These are phyloP conservation scores for Drosophila obscura DNA, from an alignment of 1,140 invertebrate species.

Conservation along the genomic window DNA sequence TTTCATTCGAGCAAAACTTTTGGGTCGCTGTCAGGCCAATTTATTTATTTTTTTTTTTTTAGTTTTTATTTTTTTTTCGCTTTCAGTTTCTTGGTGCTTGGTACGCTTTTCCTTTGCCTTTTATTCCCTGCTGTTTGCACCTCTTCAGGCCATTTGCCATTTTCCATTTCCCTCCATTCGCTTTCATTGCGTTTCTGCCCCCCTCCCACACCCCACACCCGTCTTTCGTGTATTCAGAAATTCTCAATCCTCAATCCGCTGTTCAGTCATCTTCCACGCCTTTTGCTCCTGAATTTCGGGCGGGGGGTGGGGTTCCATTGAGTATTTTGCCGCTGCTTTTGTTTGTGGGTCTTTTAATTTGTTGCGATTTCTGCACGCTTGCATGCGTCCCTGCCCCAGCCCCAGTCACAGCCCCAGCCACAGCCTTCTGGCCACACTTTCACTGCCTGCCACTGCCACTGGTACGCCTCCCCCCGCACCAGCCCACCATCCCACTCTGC, in stretches of 20 bases:
- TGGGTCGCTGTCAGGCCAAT: constrained; percentile 20
- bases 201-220: too few species aligned
- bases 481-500: constrained; percentile 17
- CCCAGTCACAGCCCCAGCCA: background rate
- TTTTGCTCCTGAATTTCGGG: constrained; percentile 22
- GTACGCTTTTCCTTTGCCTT: constrained; percentile 6
- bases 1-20: constrained; percentile 7
- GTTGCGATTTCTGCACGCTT: constrained; percentile 76
- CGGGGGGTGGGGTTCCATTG: too few species aligned
- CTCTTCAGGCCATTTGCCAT: constrained; percentile 22
- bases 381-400: constrained; percentile 31
- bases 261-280: constrained; percentile 50
- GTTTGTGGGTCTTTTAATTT: constrained; percentile 72
- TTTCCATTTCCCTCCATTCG: constrained; percentile 6
- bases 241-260: constrained; percentile 7
- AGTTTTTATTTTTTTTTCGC: background rate
- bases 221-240: background rate
- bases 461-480: too few species aligned
- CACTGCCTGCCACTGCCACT: background rate
- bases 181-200: too few species aligned
- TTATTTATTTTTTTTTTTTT: constrained; percentile 10
- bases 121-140: background rate
- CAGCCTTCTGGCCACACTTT: background rate
- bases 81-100: constrained; percentile 5
- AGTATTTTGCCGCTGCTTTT: constrained; percentile 2